Conservation (phyloP, 1,140 invertebrate genomes). For the Zaprionus capensis region DNA sequence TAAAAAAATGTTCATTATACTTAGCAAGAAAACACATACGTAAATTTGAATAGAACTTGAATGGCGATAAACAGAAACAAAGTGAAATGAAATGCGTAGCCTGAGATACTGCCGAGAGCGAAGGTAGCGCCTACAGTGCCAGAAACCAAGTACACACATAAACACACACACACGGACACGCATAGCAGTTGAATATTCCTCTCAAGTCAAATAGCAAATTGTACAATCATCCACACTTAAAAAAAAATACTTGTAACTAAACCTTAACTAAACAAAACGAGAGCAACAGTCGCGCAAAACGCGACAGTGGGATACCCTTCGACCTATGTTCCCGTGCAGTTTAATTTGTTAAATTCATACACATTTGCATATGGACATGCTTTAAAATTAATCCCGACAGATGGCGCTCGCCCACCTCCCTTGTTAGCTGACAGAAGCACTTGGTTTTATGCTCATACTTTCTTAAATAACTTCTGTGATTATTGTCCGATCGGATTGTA, state of each 20-base stretch:
- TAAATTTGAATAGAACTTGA: slow-evolving; percentile 1
- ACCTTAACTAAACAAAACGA: slow-evolving; percentile 3
- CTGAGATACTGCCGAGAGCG: not conserved
- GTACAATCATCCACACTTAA: slow-evolving; percentile 31
- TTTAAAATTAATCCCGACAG: no score
- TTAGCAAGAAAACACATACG: slow-evolving; percentile 8
- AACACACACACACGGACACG: not conserved
- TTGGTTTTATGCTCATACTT: no score
- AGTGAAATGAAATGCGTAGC: not conserved
- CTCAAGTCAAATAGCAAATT: slow-evolving; percentile 32
- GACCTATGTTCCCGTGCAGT: no score
- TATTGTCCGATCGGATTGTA: no score
- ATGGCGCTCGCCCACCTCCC: no score
- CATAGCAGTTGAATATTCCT: slow-evolving; percentile 1
- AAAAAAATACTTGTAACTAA: not conserved
- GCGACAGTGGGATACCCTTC: no score
- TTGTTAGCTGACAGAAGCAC: no score
- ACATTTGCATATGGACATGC: no score
- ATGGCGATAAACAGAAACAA: not conserved
- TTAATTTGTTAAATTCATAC: no score
- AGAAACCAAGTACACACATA: slow-evolving; percentile 25
- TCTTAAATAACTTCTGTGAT: no score
- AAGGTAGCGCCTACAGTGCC: not conserved
- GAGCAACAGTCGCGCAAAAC: no score
- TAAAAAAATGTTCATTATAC: slow-evolving; percentile 3